phyloP scores from a whole-genome alignment of 2,113 vertebrate genomes.

The Mellivora capensis region DNA sequence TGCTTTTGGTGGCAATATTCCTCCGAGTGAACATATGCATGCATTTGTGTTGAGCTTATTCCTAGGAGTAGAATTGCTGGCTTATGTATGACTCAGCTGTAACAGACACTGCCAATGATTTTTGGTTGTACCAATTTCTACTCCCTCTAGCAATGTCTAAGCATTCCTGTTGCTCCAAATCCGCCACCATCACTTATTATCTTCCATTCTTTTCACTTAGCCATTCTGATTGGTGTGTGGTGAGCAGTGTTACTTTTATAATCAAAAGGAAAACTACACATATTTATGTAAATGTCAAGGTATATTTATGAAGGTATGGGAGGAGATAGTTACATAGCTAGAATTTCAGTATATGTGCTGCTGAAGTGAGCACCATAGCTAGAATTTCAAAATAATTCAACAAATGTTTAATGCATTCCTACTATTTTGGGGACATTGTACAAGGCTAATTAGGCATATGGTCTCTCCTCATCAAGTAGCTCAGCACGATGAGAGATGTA shows the following conservation, averaged over 20 bases:
- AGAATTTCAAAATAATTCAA: slow-evolving; percentile 34
- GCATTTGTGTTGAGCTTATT: not conserved
- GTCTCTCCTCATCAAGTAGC: not conserved
- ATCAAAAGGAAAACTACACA: not conserved
- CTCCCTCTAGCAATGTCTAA: not conserved
- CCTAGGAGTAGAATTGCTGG: not conserved
- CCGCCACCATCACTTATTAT: not conserved
- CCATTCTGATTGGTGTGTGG: not conserved
- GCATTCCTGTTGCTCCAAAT: not conserved
- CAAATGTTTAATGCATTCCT: slow-evolving; percentile 1
- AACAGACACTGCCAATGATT: not conserved
- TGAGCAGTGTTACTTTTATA: slow-evolving; percentile 6
- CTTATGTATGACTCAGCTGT: not conserved
- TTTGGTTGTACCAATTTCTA: not conserved
- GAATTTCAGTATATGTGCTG: not conserved
- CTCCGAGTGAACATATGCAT: not conserved
- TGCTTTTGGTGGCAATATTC: not conserved
- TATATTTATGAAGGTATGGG: not conserved
- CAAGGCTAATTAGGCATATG: not conserved
- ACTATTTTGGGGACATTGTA: not conserved
- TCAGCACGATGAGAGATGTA: not conserved
- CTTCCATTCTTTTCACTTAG: not conserved
- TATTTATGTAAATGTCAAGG: slow-evolving; percentile 5
- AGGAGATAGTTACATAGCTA: not conserved
- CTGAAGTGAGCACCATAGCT: not conserved